Conservation (phyloP, 1,140 invertebrate genomes). For the Drosophila truncata region DNA sequence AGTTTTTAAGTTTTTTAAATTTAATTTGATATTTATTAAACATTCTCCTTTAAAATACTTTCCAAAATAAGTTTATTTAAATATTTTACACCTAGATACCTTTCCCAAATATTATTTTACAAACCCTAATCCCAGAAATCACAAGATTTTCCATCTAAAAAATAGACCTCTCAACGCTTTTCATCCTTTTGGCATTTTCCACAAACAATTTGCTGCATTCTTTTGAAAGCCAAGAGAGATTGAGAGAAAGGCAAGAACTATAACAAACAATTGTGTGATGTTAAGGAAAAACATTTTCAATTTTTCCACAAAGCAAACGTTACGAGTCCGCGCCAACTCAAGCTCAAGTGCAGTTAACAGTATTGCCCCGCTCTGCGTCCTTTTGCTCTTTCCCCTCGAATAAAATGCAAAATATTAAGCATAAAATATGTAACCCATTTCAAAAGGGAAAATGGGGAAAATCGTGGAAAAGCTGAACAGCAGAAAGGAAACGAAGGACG, state of each 20-base stretch:
- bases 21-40: too few species aligned
- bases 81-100: neutral
- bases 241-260: slow-evolving; percentile 32
- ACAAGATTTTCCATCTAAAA: slow-evolving; percentile 1
- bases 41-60: too few species aligned
- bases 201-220: slow-evolving; percentile 52
- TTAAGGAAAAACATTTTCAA: slow-evolving; percentile 66
- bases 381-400: slow-evolving; percentile 41
- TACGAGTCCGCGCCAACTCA: slow-evolving; percentile 33
- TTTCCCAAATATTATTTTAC: neutral
- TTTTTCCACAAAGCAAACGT: slow-evolving; percentile 53
- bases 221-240: neutral
- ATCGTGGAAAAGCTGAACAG: neutral
- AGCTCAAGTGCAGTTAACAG: slow-evolving; percentile 71
- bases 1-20: too few species aligned
- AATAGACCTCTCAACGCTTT: slow-evolving; percentile 26
- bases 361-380: slow-evolving; percentile 11
- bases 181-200: slow-evolving; percentile 10
- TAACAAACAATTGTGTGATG: slow-evolving; percentile 51
- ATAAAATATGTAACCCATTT: slow-evolving; percentile 85
- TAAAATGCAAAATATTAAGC: slow-evolving; percentile 85
- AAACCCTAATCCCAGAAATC: neutral
- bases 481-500: neutral
- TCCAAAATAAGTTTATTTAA: neutral
- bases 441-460: slow-evolving; percentile 48